Evolutionary conservation across 1,140 invertebrate species (phyloP).

Genomic region (Hestina assimilis): DNA sequence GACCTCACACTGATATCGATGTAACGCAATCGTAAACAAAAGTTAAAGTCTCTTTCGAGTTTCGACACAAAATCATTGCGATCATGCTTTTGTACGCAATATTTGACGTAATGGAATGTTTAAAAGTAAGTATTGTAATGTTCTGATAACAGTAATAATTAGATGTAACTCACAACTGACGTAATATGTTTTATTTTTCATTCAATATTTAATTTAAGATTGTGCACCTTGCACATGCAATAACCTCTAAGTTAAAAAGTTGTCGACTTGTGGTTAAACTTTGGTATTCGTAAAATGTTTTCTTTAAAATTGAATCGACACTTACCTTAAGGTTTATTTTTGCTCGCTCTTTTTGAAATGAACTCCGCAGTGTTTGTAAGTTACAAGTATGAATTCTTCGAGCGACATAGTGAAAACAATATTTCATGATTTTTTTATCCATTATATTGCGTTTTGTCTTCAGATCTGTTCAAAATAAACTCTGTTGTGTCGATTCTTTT

Average conservation of each 20-base stretch:
- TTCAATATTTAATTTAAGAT: neutral
- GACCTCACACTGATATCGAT: conserved; percentile 48
- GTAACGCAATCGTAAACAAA: conserved; percentile 63
- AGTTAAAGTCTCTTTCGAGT: conserved; percentile 34
- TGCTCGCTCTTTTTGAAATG: conserved; percentile 26
- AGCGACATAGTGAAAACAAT: conserved; percentile 36
- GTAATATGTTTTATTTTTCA: neutral
- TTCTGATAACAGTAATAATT: too few species aligned
- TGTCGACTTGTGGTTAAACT: neutral
- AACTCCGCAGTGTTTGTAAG: conserved; percentile 21
- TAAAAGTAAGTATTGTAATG: neutral
- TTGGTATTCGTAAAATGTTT: neutral
- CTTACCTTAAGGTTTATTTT: conserved; percentile 52
- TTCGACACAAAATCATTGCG: conserved; percentile 1
- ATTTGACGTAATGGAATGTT: neutral
- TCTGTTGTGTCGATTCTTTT: conserved; percentile 14
- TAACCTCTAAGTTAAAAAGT: conserved; percentile 8
- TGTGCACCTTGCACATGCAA: neutral
- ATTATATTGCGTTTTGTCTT: conserved; percentile 33
- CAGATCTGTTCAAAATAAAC: conserved; percentile 9
- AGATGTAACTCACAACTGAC: neutral
- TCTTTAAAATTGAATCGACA: neutral
- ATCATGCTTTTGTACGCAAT: conserved; percentile 10
- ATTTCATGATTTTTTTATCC: conserved; percentile 40
- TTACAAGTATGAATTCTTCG: conserved; percentile 33